Evolutionary conservation across 2,113 vertebrate species (phyloP).

Genomic region (Engraulis encrasicolus): DNA sequence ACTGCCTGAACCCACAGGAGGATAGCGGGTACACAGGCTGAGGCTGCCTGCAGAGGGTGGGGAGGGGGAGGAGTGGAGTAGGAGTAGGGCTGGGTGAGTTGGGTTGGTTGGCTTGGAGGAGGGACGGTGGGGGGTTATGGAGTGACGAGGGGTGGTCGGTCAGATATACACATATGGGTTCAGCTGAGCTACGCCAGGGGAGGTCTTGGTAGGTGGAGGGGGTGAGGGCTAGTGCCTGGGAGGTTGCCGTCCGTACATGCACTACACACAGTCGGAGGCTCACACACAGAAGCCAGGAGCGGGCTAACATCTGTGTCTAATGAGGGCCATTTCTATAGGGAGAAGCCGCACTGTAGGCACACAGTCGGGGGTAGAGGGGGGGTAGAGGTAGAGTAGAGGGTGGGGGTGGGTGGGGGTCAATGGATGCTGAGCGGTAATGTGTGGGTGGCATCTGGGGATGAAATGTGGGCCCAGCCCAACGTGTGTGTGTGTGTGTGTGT

Average conservation of each 20-base stretch:
- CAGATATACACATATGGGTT: no score
- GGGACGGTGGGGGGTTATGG: background rate
- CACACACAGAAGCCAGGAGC: background rate
- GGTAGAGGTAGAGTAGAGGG: no score
- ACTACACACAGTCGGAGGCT: background rate
- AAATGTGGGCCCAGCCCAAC: no score
- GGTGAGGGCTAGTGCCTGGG: background rate
- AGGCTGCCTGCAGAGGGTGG: slow-evolving; percentile 94
- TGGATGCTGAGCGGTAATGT: background rate
- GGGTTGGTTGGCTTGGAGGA: background rate
- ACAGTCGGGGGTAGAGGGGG: background rate
- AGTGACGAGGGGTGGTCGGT: background rate
- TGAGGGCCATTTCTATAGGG: background rate
- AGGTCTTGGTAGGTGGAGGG: no score
- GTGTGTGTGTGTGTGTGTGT: background rate
- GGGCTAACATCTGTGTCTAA: slow-evolving; percentile 4
- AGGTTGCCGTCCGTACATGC: background rate
- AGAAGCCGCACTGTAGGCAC: background rate
- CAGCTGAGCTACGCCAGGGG: background rate
- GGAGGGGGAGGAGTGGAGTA: slow-evolving; percentile 61
- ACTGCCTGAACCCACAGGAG: slow-evolving; percentile 97
- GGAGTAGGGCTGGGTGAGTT: background rate
- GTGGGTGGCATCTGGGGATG: background rate
- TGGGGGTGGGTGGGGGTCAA: background rate
- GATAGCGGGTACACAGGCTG: slow-evolving; percentile 97